A percentile compares a stretch with the other conserved stretches of the same genome.
These are phyloP conservation scores for Ginglymostoma cirratum DNA, from an alignment of 2,113 vertebrate genomes.

Conservation along the genomic window DNA sequence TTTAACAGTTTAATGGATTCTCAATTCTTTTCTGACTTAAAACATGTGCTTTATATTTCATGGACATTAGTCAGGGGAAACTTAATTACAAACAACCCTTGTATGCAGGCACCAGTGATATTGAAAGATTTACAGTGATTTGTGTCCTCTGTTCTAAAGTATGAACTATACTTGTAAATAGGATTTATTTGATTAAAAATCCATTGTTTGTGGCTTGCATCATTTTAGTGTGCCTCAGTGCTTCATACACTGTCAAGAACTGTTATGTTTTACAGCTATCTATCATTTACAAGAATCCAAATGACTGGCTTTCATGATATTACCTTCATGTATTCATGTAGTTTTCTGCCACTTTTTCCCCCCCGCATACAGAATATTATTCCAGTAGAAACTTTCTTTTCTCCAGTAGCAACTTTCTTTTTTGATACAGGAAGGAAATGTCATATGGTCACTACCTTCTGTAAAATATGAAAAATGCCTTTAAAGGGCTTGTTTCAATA, in stretches of 20 bases:
- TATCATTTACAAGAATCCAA: not conserved
- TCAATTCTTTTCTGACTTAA: not conserved
- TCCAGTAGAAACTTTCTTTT: constrained; percentile 43
- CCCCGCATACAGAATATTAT: constrained; percentile 40
- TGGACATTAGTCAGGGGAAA: not conserved
- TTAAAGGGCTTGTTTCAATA: constrained; percentile 43
- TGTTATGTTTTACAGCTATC: not conserved
- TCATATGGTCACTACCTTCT: constrained; percentile 21
- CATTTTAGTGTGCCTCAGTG: not conserved
- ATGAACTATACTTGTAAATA: not conserved
- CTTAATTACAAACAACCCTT: not conserved
- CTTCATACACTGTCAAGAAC: constrained; percentile 33
- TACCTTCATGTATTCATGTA: not conserved
- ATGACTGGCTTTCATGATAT: not conserved
- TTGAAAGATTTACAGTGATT: not conserved
- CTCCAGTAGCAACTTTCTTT: constrained; percentile 43
- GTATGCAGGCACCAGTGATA: not conserved
- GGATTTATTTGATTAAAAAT: constrained; percentile 2
- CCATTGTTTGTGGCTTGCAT: not conserved
- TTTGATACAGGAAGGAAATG: constrained; percentile 46
- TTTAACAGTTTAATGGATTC: not conserved
- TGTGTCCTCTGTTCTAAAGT: not conserved
- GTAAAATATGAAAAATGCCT: constrained; percentile 33
- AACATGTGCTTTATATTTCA: not conserved
- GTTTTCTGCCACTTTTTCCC: not conserved